Base-by-base conservation (phyloP, 2,797 vertebrate genomes). In the Sebastes elongatus region DNA sequence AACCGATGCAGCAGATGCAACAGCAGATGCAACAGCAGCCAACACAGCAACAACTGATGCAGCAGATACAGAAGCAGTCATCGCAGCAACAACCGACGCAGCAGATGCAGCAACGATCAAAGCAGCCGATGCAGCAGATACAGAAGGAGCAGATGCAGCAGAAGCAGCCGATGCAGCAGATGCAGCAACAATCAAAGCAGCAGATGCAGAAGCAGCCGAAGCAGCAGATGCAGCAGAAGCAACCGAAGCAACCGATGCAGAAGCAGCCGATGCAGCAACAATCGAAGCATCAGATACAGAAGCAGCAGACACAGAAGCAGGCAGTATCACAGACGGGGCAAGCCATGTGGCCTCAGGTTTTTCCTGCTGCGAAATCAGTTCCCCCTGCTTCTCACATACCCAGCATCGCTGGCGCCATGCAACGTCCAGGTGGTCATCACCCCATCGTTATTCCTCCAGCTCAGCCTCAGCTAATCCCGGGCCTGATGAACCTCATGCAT, bases 311-410 rank as follows among this genome's bases (percentile, higher is more conserved):
- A 4, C n/a, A 27, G 18, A 57, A 30, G 10, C 55, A 65, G 20
- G 23, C 53, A 1, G 6, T 42, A 1, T 1, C 14, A 0, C 75
- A 14, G 9, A 6, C 5, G 0, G 70, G 30, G 0, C 67, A 67
- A 14, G 1, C 9, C 0, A 3, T 16, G 6, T 74, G 80, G 76
- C 55, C 71, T 20, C 32, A 68, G 8, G 56, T 2, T 70, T 46
- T 52, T 25, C 10, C 87, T 5, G 7, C 72, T 7, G 13, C 2
- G 0, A 59, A 66, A 3, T 4, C 73, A 0, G 5, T 56, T 63
- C 35, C 71, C 2, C 23, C 20, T 2, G 2, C 33, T 2, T 7
- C 75, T 11, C 11, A 61, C 2, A 22, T 52, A 4, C 33, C 63
- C 14, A 56, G 13, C 65, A 20, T 64, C 33, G 10, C 30, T 2